phyloP scores from a whole-genome alignment of 1,140 invertebrate species.

The Drosophila subpulchrella region DNA sequence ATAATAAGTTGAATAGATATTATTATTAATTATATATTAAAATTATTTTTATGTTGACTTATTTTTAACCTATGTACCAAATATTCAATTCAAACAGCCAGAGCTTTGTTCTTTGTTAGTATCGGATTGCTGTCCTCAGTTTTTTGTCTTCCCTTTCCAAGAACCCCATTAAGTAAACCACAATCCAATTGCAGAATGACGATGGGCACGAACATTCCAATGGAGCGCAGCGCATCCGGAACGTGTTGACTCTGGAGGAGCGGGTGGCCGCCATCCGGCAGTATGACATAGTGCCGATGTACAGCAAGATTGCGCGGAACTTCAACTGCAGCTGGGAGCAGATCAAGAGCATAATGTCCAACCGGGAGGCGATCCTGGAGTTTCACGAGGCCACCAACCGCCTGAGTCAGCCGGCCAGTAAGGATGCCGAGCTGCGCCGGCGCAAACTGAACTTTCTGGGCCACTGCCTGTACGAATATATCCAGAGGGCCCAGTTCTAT shows the following conservation, averaged over 20 bases:
- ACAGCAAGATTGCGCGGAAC: slow-evolving; percentile 74
- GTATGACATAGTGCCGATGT: slow-evolving; percentile 76
- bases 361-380: slow-evolving; percentile 69
- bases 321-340: slow-evolving; percentile 83
- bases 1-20: too few species aligned
- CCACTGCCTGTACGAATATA: slow-evolving; percentile 76
- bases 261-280: slow-evolving; percentile 70
- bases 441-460: slow-evolving; percentile 72
- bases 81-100: too few species aligned
- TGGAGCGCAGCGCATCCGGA: slow-evolving; percentile 60
- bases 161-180: background rate
- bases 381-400: slow-evolving; percentile 65
- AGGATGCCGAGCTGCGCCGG: slow-evolving; percentile 56
- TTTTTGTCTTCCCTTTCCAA: too few species aligned
- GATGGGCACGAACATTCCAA: slow-evolving; percentile 11
- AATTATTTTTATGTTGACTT: too few species aligned
- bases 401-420: slow-evolving; percentile 31
- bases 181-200: slow-evolving; percentile 27
- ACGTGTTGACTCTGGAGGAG: slow-evolving; percentile 76
- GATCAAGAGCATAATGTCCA: slow-evolving; percentile 77
- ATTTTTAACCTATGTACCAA: too few species aligned
- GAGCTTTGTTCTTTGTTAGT: too few species aligned
- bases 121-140: too few species aligned
- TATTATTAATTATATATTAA: too few species aligned
- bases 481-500: slow-evolving; percentile 73